Conservation (phyloP, 2,113 vertebrate genomes). For the Bambusicola thoracicus region DNA sequence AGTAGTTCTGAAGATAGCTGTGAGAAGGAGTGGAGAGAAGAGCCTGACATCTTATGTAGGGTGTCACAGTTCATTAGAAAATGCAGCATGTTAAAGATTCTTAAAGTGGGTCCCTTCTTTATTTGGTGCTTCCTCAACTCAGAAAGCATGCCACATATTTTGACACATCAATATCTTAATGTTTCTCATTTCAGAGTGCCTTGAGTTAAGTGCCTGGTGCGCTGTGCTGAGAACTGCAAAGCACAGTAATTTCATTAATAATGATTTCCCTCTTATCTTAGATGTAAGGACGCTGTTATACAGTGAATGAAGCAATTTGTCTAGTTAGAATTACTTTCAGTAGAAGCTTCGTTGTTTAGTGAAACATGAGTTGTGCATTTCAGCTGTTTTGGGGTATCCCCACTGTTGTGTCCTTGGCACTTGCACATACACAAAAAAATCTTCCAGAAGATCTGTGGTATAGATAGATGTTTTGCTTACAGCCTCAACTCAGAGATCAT, state of each 20-base stretch:
- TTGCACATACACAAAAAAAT: not conserved
- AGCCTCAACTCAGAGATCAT: not conserved
- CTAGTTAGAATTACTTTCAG: not conserved
- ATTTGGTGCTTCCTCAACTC: not conserved
- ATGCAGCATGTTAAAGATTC: not conserved
- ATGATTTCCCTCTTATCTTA: not conserved
- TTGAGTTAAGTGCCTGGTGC: not conserved
- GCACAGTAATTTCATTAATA: constrained; percentile 23
- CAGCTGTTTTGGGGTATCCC: not conserved
- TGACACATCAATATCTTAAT: not conserved
- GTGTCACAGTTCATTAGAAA: not conserved
- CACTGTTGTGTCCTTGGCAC: not conserved
- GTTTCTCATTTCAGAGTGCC: not conserved
- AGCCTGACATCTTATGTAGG: not conserved
- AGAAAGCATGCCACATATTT: not conserved
- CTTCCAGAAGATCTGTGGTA: not conserved
- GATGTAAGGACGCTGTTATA: not conserved
- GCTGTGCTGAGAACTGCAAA: not conserved
- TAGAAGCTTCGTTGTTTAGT: not conserved
- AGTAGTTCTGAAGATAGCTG: not conserved
- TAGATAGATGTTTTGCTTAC: not conserved
- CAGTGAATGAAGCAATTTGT: not conserved
- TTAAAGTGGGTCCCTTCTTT: not conserved
- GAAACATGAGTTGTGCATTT: not conserved
- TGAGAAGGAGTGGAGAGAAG: not conserved